phyloP scores from a whole-genome alignment of 2,888 invertebrate species.

The Temnothorax unifasciatus region DNA sequence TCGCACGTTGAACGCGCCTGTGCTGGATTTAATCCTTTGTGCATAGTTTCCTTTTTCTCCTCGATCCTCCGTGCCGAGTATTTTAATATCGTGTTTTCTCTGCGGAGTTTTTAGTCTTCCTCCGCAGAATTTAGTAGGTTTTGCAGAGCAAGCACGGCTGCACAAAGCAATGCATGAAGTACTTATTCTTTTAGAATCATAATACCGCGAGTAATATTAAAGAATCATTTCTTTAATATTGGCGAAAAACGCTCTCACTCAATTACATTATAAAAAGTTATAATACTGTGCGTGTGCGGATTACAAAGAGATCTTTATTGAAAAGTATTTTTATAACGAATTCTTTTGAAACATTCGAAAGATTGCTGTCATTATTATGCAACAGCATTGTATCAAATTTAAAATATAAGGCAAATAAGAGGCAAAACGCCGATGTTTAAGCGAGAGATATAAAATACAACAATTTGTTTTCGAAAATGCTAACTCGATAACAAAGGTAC shows the following conservation, averaged over 20 bases:
- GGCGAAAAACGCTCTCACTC: neutral
- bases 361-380: neutral
- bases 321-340: neutral
- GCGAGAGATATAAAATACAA: too few relatives aligned
- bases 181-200: conserved; percentile 26
- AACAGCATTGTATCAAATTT: too few relatives aligned
- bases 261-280: conserved; percentile 6
- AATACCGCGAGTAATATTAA: conserved; percentile 16
- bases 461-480: neutral
- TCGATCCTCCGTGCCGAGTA: conserved; percentile 41
- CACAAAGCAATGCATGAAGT: conserved; percentile 18
- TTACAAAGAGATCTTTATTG: neutral
- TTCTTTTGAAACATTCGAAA: neutral
- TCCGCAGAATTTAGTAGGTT: conserved; percentile 39
- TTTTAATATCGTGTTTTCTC: conserved; percentile 46
- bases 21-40: conserved; percentile 48
- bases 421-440: too few relatives aligned
- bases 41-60: conserved; percentile 41
- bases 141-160: conserved; percentile 25
- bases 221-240: conserved; percentile 25
- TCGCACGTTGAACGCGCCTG: conserved; percentile 38
- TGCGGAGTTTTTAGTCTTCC: conserved; percentile 37
- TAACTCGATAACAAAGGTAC: neutral
- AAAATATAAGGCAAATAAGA: neutral
- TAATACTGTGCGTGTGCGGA: neutral